Conservation (phyloP, 2,797 vertebrate species). For the Ataeniobius toweri region DNA sequence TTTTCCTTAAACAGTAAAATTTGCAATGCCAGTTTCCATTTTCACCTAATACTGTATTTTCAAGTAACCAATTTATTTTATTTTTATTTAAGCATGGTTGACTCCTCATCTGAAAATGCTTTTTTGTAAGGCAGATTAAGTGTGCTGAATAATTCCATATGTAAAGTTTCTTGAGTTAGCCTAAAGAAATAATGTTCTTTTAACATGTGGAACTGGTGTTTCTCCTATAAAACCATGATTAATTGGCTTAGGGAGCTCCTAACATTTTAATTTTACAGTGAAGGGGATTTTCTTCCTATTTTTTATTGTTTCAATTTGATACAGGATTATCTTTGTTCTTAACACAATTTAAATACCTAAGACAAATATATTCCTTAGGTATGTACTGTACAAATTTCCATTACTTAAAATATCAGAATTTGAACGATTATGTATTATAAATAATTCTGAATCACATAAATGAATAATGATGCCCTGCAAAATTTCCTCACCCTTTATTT, state of each 20-base stretch:
- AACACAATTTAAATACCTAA: background rate
- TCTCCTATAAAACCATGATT: background rate
- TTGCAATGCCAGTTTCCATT: background rate
- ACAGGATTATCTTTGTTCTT: background rate
- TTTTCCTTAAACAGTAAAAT: background rate
- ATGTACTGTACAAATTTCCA: too few species aligned
- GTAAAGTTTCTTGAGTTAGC: background rate
- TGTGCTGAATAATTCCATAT: constrained; percentile 7
- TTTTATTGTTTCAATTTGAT: background rate
- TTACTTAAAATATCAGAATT: too few species aligned
- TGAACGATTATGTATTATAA: background rate
- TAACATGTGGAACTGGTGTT: background rate
- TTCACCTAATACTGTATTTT: constrained; percentile 1
- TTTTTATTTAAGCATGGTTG: background rate
- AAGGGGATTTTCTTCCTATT: background rate
- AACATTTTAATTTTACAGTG: background rate
- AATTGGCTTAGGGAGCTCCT: background rate
- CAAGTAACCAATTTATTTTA: background rate
- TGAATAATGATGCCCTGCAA: background rate
- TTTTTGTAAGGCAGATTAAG: background rate
- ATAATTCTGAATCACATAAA: background rate
- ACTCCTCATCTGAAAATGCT: background rate
- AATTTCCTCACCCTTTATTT: background rate
- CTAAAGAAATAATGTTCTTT: constrained; percentile 2
- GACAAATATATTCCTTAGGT: too few species aligned